Base-by-base conservation (phyloP, 2,888 invertebrate species). In the Philhelius pedissequus region DNA sequence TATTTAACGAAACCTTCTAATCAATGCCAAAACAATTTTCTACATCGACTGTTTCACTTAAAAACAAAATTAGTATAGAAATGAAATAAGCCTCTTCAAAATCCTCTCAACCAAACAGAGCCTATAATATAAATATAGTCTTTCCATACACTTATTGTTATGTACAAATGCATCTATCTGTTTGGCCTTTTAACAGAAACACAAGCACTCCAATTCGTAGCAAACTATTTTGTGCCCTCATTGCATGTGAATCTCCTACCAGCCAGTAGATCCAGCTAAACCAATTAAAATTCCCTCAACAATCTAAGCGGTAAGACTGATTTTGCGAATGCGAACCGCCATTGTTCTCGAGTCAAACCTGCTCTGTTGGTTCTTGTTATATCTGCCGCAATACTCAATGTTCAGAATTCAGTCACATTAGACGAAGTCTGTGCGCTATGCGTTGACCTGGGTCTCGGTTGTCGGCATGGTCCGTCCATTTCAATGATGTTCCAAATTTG, bases 361-460 rank as follows among this genome's bases (percentile, higher is more conserved):
- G 13, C 22, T 8, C n/a, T 27, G n/a, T n/a, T 54, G 35, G 40
- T 58, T 38, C 38, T 22, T 15, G 38, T 38, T 35, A 15, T 35
- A 30, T 56, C 60, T 48, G 30, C 62, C 60, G 40, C 45, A 62
- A 69, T 62, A 54, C 54, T 58, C 69, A 64, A 56, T 81, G 64
- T 75, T 75, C 40, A 30, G 40, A 75, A 70, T 69, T 80, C 74
- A 60, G 68, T 80, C 75, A 69, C 74, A 75, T 69, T 70, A 48
- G 69, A 38, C 35, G 38, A 62, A 73, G 35, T 38, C 15, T n/a
- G 20, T n/a, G n/a, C n/a, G 20, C n/a, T n/a, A 35, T 56, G 5
- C 15, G 27, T 27, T 18, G 32, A 7, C 15, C 4, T 27, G 2
- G 15, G 27, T n/a, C n/a, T 8, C 54, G 7, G 32, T 7, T 35